Evolutionary conservation across 2,113 vertebrate genomes (phyloP), one percentile per base, ranked within the genome.

Genomic region (Marcusenius ussheri): DNA sequence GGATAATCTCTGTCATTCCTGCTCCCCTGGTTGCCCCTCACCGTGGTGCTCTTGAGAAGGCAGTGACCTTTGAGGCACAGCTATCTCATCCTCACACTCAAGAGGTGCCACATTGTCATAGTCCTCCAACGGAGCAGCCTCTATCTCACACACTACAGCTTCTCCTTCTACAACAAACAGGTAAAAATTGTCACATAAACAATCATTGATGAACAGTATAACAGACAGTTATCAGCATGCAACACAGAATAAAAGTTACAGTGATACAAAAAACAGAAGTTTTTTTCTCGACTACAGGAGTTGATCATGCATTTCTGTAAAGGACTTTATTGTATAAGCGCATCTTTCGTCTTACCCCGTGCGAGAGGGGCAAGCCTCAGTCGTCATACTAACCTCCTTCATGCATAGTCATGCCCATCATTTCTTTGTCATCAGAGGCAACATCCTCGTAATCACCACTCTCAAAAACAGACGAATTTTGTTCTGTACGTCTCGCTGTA

Each of bases 21-120:
- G 45, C 2, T 56, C 24, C 15, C 10, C 77, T 5, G 10, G 6
- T 56, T 15, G 27, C 2, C n/a, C 9, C 4, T 88, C 49, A 49
- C 0, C 0, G 35, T 5, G 5, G 1, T 39, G 13, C 3, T 87
- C 91, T 35, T 85, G 2, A 21, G 89, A 8, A 19, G 15, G 5
- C 1, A 19, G 45, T 31, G 89, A 8, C 39, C 66, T 62, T 47
- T 21, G 3, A 11, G 9, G 21, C 0, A 21, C n/a, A 24, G 15
- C 89, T 39, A 35, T 1, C 5, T 56, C 39, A 27, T 89, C 31
- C 13, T 1, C 13, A 15, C 45, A 1, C 7, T 91, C 90, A 19
- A 86, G 8, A 0, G 0, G 31, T 0, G 80, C 90, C 0, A 94
- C 91, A 91, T 95, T 94, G 0, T 95, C 95, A 19, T 94, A 95